Evolutionary conservation across 2,797 vertebrate genomes (phyloP), one percentile per base, ranked within the genome.

Genomic region (Brachyalestes nurse): DNA sequence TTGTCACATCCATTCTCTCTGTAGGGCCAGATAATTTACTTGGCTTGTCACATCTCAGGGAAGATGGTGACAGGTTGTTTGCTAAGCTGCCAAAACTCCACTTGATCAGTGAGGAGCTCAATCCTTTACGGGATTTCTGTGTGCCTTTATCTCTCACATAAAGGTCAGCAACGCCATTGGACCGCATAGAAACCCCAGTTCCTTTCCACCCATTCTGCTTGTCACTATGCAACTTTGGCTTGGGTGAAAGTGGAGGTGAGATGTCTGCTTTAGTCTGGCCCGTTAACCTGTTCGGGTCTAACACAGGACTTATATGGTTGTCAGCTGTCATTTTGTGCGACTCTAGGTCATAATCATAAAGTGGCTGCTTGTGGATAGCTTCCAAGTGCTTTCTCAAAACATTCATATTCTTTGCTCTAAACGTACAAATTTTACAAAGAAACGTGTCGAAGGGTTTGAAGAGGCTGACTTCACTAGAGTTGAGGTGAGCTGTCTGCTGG

Each of bases 1-100:
- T 90, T 94, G 94, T 95, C 88, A 92, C 86, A 86, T 94, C 92
- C 89, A 91, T 91, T 92, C 93, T 95, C 91, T 95, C 91, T 82
- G 78, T 86, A 79, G 93, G 91, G 86, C 90, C 93, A 79, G 95
- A 94, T 90, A 96, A 90, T 91, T 96, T 92, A 83, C 92, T 90
- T 94, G 95, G 84, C 92, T 93, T 93, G 92, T 94, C 94, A 90
- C 90, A 86, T 90, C 89, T 95, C 92, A 92, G 94, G 94, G 94
- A 91, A 85, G 78, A 91, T 77, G 87, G 86, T 51, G 92, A 92
- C 87, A 85, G 90, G 87, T 91, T 94, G 87, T 91, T 93, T 92
- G 93, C 82, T 89, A 95, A 92, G 87, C 81, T 92, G 88, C 90
- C 91, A 87, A 92, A 91, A 87, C 72, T 92, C 91, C 91, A 91